These are phyloP conservation scores for Lysiphlebus fabarum DNA, from an alignment of 1,140 invertebrate species.

Conservation along the genomic window DNA sequence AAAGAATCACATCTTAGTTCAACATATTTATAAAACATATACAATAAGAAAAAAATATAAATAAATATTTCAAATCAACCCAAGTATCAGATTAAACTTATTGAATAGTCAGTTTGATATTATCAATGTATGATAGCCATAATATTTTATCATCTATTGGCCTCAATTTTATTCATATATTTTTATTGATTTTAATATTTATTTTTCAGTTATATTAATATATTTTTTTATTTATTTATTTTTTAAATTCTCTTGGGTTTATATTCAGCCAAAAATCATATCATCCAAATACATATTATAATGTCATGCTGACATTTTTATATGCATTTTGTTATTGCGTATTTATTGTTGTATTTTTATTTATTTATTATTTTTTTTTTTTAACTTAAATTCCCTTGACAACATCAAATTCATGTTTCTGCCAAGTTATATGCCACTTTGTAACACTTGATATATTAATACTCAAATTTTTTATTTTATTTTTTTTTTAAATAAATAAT, in stretches of 20 bases:
- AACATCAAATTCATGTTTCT: slow-evolving; percentile 19
- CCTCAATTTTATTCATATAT: background rate
- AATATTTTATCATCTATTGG: slow-evolving; percentile 3
- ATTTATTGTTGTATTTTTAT: background rate
- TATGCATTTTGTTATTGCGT: background rate
- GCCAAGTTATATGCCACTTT: slow-evolving; percentile 23
- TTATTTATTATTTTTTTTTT: background rate
- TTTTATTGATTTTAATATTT: background rate
- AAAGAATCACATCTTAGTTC: slow-evolving; percentile 4
- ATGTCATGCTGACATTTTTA: background rate
- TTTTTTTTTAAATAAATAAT: slow-evolving; percentile 8
- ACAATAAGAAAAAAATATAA: background rate
- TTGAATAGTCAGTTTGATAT: slow-evolving; percentile 14
- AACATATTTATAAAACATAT: too few relatives aligned
- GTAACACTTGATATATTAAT: slow-evolving; percentile 9
- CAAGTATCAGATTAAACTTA: slow-evolving; percentile 24
- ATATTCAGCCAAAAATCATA: slow-evolving; percentile 10
- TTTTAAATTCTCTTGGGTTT: background rate
- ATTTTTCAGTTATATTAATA: background rate
- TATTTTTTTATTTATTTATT: background rate
- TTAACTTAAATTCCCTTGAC: background rate
- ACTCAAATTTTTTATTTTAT: too few relatives aligned
- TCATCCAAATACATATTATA: slow-evolving; percentile 4
- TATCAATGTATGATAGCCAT: slow-evolving; percentile 17
- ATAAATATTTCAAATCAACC: slow-evolving; percentile 22